Conservation (phyloP, 2,797 vertebrate genomes). For the Thaleichthys pacificus region DNA sequence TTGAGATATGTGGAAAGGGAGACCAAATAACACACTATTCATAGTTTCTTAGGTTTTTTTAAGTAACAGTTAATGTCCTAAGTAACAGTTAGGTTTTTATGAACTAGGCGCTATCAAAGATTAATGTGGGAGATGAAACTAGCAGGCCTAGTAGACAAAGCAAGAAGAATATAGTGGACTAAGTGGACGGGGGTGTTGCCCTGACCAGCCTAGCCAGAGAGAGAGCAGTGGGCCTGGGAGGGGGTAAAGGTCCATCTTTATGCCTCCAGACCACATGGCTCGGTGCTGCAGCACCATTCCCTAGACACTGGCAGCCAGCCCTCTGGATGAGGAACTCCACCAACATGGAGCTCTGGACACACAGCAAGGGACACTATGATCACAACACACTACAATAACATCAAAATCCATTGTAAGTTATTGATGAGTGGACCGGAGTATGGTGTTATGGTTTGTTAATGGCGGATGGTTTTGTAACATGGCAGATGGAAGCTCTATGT, state of each 20-base stretch:
- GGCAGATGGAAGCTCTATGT: no score
- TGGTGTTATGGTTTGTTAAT: not conserved
- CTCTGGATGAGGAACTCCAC: slow-evolving; percentile 74
- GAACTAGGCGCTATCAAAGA: no score
- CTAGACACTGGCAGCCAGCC: slow-evolving; percentile 38
- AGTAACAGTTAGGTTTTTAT: no score
- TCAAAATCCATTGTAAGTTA: not conserved
- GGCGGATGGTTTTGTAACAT: not conserved
- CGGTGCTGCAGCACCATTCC: slow-evolving; percentile 19
- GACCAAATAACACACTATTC: not conserved
- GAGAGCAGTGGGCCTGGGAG: slow-evolving; percentile 60
- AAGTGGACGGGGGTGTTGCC: not conserved
- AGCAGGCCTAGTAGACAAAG: not conserved
- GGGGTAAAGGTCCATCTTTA: slow-evolving; percentile 38
- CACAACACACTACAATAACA: not conserved
- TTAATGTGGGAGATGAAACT: not conserved
- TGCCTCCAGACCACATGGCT: not conserved
- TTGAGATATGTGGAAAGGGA: not conserved
- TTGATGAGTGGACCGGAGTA: not conserved
- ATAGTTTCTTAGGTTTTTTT: not conserved
- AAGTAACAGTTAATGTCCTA: no score
- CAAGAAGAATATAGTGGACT: not conserved
- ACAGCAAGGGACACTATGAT: not conserved
- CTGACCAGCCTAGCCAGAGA: slow-evolving; percentile 73
- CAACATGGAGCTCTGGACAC: slow-evolving; percentile 73